Conservation (phyloP, 2,113 vertebrate species). For the Podilymbus podiceps region DNA sequence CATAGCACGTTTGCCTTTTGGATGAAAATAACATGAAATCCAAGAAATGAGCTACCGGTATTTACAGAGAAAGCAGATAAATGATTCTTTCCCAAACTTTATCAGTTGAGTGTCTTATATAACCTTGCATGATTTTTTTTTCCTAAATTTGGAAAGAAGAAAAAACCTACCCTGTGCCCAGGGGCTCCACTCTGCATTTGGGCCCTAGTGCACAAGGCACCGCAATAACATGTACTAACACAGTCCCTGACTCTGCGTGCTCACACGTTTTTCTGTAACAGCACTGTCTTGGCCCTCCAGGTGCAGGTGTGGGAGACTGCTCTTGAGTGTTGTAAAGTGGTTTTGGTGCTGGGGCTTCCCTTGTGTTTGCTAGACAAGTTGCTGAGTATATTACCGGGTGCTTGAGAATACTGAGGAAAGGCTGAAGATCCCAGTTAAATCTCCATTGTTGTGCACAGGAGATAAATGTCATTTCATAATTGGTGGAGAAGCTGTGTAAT, state of each 20-base stretch:
- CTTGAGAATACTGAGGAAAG: neutral
- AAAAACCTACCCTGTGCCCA: neutral
- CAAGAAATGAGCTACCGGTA: neutral
- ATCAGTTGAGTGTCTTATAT: neutral
- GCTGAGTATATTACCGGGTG: neutral
- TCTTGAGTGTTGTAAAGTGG: neutral
- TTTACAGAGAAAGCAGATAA: neutral
- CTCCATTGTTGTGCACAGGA: neutral
- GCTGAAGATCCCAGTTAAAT: neutral
- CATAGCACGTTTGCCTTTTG: conserved; percentile 13
- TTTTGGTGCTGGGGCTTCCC: neutral
- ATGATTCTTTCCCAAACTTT: neutral
- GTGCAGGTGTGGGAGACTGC: conserved; percentile 30
- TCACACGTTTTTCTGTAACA: neutral
- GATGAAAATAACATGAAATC: neutral
- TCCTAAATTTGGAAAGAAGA: neutral
- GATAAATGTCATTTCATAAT: neutral
- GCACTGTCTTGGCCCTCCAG: conserved; percentile 29
- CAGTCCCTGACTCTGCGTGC: neutral
- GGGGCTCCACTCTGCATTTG: neutral
- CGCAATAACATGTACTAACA: neutral
- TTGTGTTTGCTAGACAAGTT: neutral
- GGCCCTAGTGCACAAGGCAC: neutral
- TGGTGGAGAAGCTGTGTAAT: conserved; percentile 13
- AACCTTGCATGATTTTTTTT: neutral